Conservation (phyloP, 2,888 invertebrate species). For the Drosophila merina region DNA sequence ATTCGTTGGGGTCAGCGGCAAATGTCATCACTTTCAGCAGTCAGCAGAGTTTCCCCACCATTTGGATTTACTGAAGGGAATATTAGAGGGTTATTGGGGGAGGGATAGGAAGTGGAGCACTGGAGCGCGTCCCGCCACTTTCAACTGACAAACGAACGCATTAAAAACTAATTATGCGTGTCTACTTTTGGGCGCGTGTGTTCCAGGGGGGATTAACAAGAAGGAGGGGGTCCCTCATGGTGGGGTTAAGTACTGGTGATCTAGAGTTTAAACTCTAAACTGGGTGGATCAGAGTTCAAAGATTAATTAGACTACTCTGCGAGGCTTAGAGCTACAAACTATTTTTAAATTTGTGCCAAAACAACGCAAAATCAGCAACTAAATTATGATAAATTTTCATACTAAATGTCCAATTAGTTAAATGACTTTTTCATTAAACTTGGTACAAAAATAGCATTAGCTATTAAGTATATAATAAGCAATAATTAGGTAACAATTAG, state of each 20-base stretch:
- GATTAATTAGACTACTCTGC: constrained; percentile 1
- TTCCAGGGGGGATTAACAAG: background rate
- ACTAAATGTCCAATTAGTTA: background rate
- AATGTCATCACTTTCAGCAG: constrained; percentile 56
- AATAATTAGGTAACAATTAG: background rate
- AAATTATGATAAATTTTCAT: background rate
- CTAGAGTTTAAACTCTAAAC: constrained; percentile 6
- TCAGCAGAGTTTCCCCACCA: background rate
- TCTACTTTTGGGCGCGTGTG: constrained; percentile 49
- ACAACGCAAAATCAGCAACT: background rate
- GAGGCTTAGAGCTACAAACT: background rate
- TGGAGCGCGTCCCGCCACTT: constrained; percentile 27
- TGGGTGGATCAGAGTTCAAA: constrained; percentile 11
- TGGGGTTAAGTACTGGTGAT: background rate
- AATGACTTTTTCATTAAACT: background rate
- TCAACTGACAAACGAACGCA: constrained; percentile 42
- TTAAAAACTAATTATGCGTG: constrained; percentile 68
- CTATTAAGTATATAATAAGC: constrained; percentile 2
- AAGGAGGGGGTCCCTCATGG: constrained; percentile 1
- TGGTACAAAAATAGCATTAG: background rate
- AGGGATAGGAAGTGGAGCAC: constrained; percentile 6
- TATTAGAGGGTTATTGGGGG: background rate
- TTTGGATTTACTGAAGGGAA: background rate
- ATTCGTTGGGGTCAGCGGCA: constrained; percentile 57
- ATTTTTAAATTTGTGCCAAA: background rate